These are phyloP conservation scores for Eidolon helvum DNA, from an alignment of 2,113 vertebrate species.

Conservation along the genomic window DNA sequence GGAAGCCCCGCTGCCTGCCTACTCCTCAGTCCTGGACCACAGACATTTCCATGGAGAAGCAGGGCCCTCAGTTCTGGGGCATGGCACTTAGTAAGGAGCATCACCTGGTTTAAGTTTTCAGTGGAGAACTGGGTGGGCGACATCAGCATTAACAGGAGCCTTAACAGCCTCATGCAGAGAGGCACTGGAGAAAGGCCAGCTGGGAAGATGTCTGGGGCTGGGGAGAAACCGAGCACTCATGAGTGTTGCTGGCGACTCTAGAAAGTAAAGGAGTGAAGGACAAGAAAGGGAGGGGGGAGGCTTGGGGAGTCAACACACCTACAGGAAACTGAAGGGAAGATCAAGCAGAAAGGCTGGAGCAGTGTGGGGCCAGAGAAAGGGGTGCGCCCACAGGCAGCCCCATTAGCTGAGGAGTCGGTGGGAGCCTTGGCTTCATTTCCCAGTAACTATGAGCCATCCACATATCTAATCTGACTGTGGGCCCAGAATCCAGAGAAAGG, in stretches of 20 bases:
- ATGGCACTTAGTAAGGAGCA: neutral
- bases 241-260: neutral
- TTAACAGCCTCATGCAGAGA: neutral
- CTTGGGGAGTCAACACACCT: neutral
- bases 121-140: neutral
- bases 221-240: neutral
- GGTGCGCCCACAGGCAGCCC: neutral
- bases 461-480: fast-evolving
- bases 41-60: neutral
- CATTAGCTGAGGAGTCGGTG: fast-evolving
- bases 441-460: fast-evolving
- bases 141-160: no score
- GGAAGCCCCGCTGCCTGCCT: neutral
- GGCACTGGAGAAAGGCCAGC: neutral
- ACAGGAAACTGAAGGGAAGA: neutral
- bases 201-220: neutral
- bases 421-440: neutral
- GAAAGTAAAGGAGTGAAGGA: neutral
- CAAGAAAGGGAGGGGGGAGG: fast-evolving
- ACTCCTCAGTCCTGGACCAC: neutral
- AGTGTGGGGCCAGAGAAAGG: neutral
- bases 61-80: neutral
- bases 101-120: neutral
- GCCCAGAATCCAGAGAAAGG: neutral
- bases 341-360: fast-evolving